Base-by-base conservation (phyloP, 2,113 vertebrate species). In the Hystrix brachyura region DNA sequence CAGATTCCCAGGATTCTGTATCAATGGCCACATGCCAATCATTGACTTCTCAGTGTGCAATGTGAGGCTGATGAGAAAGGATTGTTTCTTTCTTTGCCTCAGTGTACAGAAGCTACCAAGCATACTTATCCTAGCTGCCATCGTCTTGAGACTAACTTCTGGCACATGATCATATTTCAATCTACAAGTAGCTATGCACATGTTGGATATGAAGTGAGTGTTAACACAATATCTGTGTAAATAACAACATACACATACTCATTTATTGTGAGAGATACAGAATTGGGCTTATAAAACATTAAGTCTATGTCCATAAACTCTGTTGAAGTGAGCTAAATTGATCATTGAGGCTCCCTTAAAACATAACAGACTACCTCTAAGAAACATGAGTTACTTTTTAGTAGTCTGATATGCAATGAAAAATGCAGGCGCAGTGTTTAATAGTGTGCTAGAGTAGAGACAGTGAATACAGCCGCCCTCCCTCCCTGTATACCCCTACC, bases 91-190 rank as follows among this genome's bases (percentile, higher is more conserved):
- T 96, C 82, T 80, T 97, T 90, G 64, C 62, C 92, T 94, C 80
- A 46, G 82, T 82, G 23, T 95, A 78, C n/a, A 89, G 90, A 98
- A 88, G 74, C 46, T 92, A 23, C 85, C 59, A 64, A 88, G 87
- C 92, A 92, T 59, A 86, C 23, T 86, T 87, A 69, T n/a, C 55
- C 97, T 72, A 89, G 38, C 89, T 65, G 27, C 38, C 72, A 74
- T 92, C 80, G 87, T 91, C 86, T 96, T 90, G 19, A 96, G 76
- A 84, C 90, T 93, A 93, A 84, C 65, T 48, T 96, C 21, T 97
- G 57, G 65, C 23, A 64, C 90, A 87, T 90, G 59, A 80, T 62
- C 60, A 82, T 93, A 94, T 97, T 96, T 94, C 90, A 94, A 43
- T 64, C 76, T 38, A 59, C 10, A 78, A 67, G 34, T 78, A 21